These are phyloP conservation scores for Poecilia gillii DNA, from an alignment of 2,797 vertebrate species.

Conservation along the genomic window DNA sequence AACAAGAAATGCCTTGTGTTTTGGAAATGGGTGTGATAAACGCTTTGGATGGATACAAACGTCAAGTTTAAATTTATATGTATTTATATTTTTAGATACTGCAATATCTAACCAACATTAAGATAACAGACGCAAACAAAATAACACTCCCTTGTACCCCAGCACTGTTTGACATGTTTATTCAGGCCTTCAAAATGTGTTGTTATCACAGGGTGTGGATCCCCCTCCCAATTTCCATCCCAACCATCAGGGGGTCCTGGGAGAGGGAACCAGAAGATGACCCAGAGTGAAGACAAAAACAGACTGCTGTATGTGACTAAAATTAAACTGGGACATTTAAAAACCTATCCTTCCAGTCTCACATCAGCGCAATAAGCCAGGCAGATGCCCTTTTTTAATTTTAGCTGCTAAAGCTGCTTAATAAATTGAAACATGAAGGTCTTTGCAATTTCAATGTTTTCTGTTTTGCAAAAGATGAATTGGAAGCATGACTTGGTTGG, in stretches of 20 bases:
- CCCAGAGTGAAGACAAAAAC: conserved; percentile 51
- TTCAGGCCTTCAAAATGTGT: conserved; percentile 68
- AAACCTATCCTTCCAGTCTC: conserved; percentile 35
- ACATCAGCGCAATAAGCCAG: conserved; percentile 28
- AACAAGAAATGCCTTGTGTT: neutral
- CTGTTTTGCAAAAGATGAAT: neutral
- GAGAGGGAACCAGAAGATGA: conserved; percentile 73
- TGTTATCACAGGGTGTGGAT: conserved; percentile 77
- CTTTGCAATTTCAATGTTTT: neutral
- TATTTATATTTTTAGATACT: conserved; percentile 3
- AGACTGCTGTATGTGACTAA: conserved; percentile 21
- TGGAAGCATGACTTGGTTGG: neutral
- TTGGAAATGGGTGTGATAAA: neutral
- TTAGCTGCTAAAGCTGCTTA: neutral
- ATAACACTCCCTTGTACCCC: conserved; percentile 50
- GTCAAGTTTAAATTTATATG: neutral
- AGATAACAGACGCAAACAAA: conserved; percentile 37
- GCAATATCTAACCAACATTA: conserved; percentile 58
- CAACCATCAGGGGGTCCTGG: conserved; percentile 72
- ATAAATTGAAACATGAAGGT: neutral
- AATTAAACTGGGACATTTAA: conserved; percentile 35
- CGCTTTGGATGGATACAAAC: neutral
- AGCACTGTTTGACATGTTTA: conserved; percentile 65
- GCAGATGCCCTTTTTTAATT: neutral
- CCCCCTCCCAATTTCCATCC: conserved; percentile 32